A percentile compares a stretch with the other conserved stretches of the same genome.
Conservation (phyloP, 2,113 vertebrate genomes). For the Eclectus roratus region DNA sequence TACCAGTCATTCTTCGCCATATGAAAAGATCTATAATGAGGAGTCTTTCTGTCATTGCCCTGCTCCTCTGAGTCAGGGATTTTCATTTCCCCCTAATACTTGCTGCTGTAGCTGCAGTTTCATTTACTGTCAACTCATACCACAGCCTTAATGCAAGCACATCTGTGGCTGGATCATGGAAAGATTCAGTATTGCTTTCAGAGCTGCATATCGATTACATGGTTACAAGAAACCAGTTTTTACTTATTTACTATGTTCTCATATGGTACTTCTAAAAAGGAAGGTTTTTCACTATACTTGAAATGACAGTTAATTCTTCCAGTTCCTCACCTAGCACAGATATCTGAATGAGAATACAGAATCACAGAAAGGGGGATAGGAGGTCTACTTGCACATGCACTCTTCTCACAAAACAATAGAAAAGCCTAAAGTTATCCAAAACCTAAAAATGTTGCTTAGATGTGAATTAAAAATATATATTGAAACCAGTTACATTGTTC, state of each 20-base stretch:
- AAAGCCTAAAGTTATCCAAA: not conserved
- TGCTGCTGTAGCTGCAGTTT: constrained; percentile 62
- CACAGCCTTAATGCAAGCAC: constrained; percentile 49
- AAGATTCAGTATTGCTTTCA: not conserved
- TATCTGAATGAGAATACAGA: not conserved
- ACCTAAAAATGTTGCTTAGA: not conserved
- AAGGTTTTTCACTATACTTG: not conserved
- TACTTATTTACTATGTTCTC: constrained; percentile 36
- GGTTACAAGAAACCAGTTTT: not conserved
- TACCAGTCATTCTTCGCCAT: constrained; percentile 65
- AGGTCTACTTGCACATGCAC: not conserved
- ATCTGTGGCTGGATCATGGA: constrained; percentile 51
- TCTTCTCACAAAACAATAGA: not conserved
- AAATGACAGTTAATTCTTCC: not conserved
- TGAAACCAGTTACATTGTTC: not conserved
- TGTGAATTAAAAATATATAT: not conserved
- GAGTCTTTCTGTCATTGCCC: constrained; percentile 68
- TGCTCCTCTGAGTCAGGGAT: constrained; percentile 64
- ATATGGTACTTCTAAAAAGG: not conserved
- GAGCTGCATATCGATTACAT: not conserved
- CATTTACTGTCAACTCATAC: constrained; percentile 46
- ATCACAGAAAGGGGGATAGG: not conserved
- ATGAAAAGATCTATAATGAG: constrained; percentile 69
- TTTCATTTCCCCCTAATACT: constrained; percentile 61
- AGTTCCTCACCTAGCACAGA: not conserved